Evolutionary conservation across 2,113 vertebrate genomes (phyloP), one percentile per base, ranked within the genome.

Genomic region (Polypterus senegalus): DNA sequence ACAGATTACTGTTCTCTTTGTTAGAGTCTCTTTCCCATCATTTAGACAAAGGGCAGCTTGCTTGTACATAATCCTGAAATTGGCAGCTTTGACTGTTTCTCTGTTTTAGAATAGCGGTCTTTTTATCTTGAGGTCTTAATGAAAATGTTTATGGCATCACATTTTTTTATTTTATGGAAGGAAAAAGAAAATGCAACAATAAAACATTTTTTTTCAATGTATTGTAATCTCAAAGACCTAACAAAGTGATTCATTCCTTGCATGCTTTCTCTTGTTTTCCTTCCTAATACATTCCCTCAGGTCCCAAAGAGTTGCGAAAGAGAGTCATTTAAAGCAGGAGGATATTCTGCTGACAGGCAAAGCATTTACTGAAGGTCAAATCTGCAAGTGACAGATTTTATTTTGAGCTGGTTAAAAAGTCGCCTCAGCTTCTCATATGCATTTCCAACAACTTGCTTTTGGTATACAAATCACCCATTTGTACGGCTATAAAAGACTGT

Each of bases 381-480:
- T 57, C 56, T 45, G 43, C 27, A 27, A 57, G 46, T 27, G 56
- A 9, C 27, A 43, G 7, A 57, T 57, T 57, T 57, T 57, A 57
- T 57, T 57, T 11, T 7, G 27, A 9, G 6, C 49, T 51, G 49
- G 49, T 51, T 51, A 51, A 51, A 51, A 51, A 51, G 49, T 51
- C 6, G 49, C 9, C 9, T 51, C 9, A 27, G 27, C 49, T 51
- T 51, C 6, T 51, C 6, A 51, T 51, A 51, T 51, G 9, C 6
- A 6, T 27, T 27, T 27, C 27, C 27, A 27, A 27, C 27, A 27
- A 27, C 27, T 27, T 27, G 27, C 27, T 27, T 27, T 27, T 27
- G 27, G 27, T 60, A 11, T 48, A 59, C 51, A 48, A 59, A 52
- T 64, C 48, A 44, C 44, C 46, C 49, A 46, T 43, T 58, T 64